phyloP scores from a whole-genome alignment of 2,797 vertebrate genomes.

The Megalops cyprinoides region DNA sequence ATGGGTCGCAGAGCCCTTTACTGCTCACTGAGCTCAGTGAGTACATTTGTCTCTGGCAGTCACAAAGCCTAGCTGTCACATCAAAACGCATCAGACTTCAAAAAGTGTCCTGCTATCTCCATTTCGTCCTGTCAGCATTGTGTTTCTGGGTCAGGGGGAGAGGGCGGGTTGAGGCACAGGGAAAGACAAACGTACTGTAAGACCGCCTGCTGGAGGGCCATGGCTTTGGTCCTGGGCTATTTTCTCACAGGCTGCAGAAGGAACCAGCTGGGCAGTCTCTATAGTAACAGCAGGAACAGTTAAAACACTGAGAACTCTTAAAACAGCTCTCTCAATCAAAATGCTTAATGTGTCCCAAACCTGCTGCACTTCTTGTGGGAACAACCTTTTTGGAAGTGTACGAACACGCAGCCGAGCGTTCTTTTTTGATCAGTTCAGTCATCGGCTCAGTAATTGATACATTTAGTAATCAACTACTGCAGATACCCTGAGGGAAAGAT shows the following conservation, averaged over 20 bases:
- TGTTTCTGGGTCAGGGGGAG: slow-evolving; percentile 2
- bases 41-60: background rate
- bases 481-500: background rate
- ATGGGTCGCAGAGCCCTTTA: background rate
- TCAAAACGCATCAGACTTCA: slow-evolving; percentile 1
- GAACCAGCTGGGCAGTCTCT: background rate
- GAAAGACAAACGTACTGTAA: background rate
- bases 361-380: background rate
- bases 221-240: background rate
- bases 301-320: background rate
- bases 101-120: background rate
- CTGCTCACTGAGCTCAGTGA: background rate
- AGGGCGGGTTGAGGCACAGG: background rate
- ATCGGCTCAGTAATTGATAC: no score
- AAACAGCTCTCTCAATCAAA: background rate
- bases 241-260: background rate
- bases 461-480: background rate
- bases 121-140: slow-evolving; percentile 2
- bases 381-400: no score
- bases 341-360: background rate
- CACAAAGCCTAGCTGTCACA: background rate
- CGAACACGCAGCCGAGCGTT: no score
- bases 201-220: background rate
- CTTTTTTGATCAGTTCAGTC: no score
- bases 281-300: background rate